Conservation (phyloP, 1,140 invertebrate species). For the Conus betulinus region DNA sequence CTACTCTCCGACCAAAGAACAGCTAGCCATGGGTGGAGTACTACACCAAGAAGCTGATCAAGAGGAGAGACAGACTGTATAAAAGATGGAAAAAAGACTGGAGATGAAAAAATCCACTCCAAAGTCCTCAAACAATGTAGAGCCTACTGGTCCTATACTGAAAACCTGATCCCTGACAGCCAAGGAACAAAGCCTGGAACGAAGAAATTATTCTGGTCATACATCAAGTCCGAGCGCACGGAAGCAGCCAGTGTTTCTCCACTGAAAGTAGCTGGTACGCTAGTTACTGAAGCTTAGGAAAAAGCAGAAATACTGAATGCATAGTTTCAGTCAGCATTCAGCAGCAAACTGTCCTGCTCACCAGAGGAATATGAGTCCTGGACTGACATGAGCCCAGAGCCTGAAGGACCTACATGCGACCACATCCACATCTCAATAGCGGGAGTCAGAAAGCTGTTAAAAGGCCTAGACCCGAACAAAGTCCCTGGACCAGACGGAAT, state of each 20-base stretch:
- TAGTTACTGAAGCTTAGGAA: not conserved
- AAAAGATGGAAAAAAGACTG: not conserved
- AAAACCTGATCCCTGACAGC: not conserved
- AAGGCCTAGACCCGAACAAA: not conserved
- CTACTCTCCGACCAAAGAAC: not conserved
- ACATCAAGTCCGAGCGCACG: not conserved
- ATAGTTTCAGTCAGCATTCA: not conserved
- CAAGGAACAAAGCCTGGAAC: not conserved
- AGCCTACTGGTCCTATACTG: not conserved
- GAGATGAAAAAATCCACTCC: not conserved
- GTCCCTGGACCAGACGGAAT: slow-evolving; percentile 1
- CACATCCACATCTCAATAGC: too few relatives aligned
- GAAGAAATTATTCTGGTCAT: not conserved
- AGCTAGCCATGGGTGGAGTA: not conserved
- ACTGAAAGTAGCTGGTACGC: not conserved
- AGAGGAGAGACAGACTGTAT: not conserved
- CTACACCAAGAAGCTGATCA: not conserved
- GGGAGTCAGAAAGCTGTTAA: not conserved
- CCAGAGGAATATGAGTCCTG: too few relatives aligned
- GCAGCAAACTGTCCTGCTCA: not conserved
- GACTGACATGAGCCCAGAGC: too few relatives aligned
- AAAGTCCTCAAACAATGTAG: not conserved
- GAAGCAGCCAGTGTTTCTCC: too few relatives aligned
- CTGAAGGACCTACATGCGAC: not conserved
- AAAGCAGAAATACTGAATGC: not conserved